Conservation (phyloP, 2,888 invertebrate species). For the Drosophila neonasuta region DNA sequence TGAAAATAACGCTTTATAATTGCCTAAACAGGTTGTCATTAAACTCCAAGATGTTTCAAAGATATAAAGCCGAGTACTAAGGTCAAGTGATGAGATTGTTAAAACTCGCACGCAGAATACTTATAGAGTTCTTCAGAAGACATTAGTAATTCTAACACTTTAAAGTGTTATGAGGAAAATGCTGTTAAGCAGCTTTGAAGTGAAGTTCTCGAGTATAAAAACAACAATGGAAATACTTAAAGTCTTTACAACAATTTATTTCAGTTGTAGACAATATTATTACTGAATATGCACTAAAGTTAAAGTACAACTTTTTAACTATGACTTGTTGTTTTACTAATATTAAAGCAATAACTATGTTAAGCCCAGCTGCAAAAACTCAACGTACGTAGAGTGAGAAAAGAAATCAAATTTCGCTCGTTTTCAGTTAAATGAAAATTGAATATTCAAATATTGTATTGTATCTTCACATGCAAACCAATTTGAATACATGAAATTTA, state of each 20-base stretch:
- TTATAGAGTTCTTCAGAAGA: constrained; percentile 4
- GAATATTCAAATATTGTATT: constrained; percentile 54
- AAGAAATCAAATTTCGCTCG: constrained; percentile 25
- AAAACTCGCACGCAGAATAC: not conserved
- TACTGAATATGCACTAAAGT: not conserved
- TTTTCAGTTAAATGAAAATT: constrained; percentile 35
- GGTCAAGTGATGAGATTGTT: constrained; percentile 11
- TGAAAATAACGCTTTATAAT: not conserved
- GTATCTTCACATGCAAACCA: constrained; percentile 45
- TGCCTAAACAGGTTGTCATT: constrained; percentile 4
- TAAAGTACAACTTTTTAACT: not conserved
- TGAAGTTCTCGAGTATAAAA: not conserved
- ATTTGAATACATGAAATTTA: constrained; percentile 40
- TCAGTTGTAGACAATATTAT: not conserved
- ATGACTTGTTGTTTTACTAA: not conserved
- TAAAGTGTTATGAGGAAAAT: constrained; percentile 1
- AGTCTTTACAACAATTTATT: not conserved
- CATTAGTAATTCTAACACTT: not conserved
- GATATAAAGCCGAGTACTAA: not conserved
- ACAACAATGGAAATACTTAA: not conserved
- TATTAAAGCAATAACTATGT: not conserved
- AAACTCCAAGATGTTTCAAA: not conserved
- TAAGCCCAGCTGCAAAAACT: not conserved
- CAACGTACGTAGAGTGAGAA: not conserved
- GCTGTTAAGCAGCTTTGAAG: not conserved